phyloP scores from a whole-genome alignment of 2,888 invertebrate genomes.

The Scaptomyza parva region DNA sequence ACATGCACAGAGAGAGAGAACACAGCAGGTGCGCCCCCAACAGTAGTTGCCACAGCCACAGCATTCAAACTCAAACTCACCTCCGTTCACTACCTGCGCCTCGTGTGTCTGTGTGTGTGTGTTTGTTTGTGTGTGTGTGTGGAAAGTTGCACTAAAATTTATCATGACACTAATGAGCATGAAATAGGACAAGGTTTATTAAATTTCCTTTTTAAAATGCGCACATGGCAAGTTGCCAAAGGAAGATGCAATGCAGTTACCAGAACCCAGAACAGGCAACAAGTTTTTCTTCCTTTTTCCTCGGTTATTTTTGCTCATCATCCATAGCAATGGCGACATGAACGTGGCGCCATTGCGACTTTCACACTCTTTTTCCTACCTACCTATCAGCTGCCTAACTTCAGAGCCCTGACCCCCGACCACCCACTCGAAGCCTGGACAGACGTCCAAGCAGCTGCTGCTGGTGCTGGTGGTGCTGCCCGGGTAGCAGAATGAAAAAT shows the following conservation, averaged over 20 bases:
- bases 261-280: slow-evolving; percentile 62
- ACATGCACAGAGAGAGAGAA: slow-evolving; percentile 44
- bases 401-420: not conserved
- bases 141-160: slow-evolving; percentile 59
- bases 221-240: slow-evolving; percentile 63
- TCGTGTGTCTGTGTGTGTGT: too few species aligned
- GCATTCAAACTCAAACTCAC: not conserved
- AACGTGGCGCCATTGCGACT: slow-evolving; percentile 61
- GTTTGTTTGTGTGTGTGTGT: not conserved
- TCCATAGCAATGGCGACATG: slow-evolving; percentile 47
- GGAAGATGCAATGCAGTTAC: slow-evolving; percentile 25
- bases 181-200: slow-evolving; percentile 78
- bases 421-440: slow-evolving; percentile 10
- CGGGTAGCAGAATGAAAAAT: slow-evolving; percentile 74
- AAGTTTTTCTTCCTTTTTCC: slow-evolving; percentile 48
- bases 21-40: not conserved
- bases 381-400: slow-evolving; percentile 45
- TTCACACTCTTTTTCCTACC: slow-evolving; percentile 46
- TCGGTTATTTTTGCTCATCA: slow-evolving; percentile 31
- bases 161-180: slow-evolving; percentile 79
- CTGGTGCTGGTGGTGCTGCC: slow-evolving; percentile 63
- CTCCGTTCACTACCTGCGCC: slow-evolving; percentile 30
- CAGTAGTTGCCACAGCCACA: not conserved
- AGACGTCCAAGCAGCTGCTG: slow-evolving; percentile 67
- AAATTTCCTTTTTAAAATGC: slow-evolving; percentile 76